Evolutionary conservation across 2,888 invertebrate genomes (phyloP).

Genomic region (Drosophila nr. perissopoda): DNA sequence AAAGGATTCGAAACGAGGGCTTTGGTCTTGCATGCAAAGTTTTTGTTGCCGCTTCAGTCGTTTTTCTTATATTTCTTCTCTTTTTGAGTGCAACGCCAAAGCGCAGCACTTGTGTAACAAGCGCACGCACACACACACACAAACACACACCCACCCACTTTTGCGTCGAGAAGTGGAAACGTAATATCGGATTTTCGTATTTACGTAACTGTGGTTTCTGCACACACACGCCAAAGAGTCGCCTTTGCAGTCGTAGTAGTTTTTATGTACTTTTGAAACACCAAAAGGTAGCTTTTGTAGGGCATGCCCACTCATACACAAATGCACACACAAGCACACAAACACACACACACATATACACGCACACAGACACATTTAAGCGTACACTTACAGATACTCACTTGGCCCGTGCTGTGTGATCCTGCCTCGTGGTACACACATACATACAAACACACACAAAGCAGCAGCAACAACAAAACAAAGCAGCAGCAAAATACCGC

Average conservation of each 20-base stretch:
- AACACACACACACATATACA: constrained; percentile 8
- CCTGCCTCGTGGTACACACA: constrained; percentile 34
- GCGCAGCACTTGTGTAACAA: constrained; percentile 74
- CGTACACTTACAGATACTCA: constrained; percentile 39
- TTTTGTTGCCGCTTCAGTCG: constrained; percentile 53
- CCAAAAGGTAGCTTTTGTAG: constrained; percentile 74
- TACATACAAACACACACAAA: constrained; percentile 10
- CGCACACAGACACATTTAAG: constrained; percentile 13
- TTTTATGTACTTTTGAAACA: constrained; percentile 72
- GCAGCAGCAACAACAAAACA: constrained; percentile 36
- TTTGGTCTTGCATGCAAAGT: constrained; percentile 68
- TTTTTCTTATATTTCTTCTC: constrained; percentile 29
- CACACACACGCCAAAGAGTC: constrained; percentile 51
- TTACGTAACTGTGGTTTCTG: constrained; percentile 74
- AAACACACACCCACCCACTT: constrained; percentile 1
- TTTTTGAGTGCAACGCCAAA: constrained; percentile 69
- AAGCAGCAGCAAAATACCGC: constrained; percentile 48
- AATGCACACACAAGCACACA: constrained; percentile 1
- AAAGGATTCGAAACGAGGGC: constrained; percentile 67
- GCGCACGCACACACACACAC: constrained; percentile 29
- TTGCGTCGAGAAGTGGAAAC: constrained; percentile 64
- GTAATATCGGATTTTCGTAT: constrained; percentile 79
- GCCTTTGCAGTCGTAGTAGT: constrained; percentile 59
- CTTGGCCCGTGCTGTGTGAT: constrained; percentile 47
- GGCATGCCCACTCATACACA: constrained; percentile 51